These are phyloP conservation scores for Gymnocheta viridis DNA, from an alignment of 2,888 invertebrate genomes.

Conservation along the genomic window DNA sequence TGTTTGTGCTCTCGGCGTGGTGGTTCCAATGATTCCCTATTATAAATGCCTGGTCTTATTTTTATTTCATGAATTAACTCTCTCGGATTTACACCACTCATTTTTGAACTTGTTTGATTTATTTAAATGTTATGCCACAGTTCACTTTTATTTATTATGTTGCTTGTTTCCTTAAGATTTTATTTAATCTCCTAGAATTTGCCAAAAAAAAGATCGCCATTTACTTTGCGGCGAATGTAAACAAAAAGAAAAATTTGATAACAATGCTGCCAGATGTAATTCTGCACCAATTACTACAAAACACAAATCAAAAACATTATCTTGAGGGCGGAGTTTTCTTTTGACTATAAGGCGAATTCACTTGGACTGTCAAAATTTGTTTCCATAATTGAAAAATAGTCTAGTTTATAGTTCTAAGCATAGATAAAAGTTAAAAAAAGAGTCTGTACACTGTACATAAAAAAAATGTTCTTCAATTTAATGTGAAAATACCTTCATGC, in stretches of 20 bases:
- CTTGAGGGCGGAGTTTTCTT: too few relatives aligned
- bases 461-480: too few relatives aligned
- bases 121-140: slow-evolving; percentile 6
- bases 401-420: too few relatives aligned
- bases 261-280: slow-evolving; percentile 8
- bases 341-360: too few relatives aligned
- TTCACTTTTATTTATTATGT: slow-evolving; percentile 9
- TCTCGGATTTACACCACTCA: slow-evolving; percentile 57
- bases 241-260: slow-evolving; percentile 4
- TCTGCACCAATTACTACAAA: too few relatives aligned
- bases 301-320: background rate
- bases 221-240: slow-evolving; percentile 9
- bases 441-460: too few relatives aligned
- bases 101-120: slow-evolving; percentile 24
- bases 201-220: slow-evolving; percentile 7
- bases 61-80: slow-evolving; percentile 63
- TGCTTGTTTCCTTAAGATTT: slow-evolving; percentile 16
- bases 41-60: slow-evolving; percentile 54
- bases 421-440: too few relatives aligned
- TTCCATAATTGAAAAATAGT: too few relatives aligned
- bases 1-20: slow-evolving; percentile 57
- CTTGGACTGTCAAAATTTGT: too few relatives aligned
- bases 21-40: slow-evolving; percentile 33
- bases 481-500: too few relatives aligned
- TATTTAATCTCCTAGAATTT: slow-evolving; percentile 1